Conservation (phyloP, 2,888 invertebrate genomes). For the Oscheius sp. region DNA sequence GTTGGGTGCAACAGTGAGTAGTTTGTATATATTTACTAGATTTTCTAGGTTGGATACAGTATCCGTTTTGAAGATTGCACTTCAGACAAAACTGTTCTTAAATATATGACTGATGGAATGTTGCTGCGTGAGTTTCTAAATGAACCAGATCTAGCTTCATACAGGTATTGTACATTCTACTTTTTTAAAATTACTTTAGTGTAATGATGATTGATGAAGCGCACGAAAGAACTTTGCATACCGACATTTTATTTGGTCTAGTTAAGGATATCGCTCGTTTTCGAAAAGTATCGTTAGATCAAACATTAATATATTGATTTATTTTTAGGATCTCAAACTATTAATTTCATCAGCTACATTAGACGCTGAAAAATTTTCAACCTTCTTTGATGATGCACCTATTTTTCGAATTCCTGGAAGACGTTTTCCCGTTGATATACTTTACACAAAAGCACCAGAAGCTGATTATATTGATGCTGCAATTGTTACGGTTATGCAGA, state of each 20-base stretch:
- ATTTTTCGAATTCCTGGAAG: conserved; percentile 97
- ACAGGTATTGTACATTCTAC: conserved; percentile 75
- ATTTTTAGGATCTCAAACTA: conserved; percentile 84
- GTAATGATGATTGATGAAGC: conserved; percentile 99
- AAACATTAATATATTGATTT: background rate
- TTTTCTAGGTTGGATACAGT: conserved; percentile 76
- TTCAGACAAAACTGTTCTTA: conserved; percentile 91
- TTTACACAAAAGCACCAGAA: conserved; percentile 98
- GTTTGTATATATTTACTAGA: background rate
- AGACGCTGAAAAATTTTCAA: conserved; percentile 90
- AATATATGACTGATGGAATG: conserved; percentile 99
- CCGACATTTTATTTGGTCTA: conserved; percentile 95
- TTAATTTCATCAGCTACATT: conserved; percentile 97
- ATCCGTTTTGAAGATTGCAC: conserved; percentile 99
- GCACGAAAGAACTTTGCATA: conserved; percentile 96
- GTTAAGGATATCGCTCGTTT: conserved; percentile 75
- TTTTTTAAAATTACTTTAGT: conserved; percentile 73
- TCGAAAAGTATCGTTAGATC: conserved; percentile 39
- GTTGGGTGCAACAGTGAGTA: conserved; percentile 77
- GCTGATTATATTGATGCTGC: conserved; percentile 89
- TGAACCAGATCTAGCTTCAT: conserved; percentile 92
- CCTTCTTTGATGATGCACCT: conserved; percentile 96
- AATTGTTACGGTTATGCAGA: conserved; percentile 83
- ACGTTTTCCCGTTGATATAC: conserved; percentile 90
- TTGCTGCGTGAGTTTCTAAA: conserved; percentile 93